Evolutionary conservation across 2,113 vertebrate species (phyloP).

Genomic region (Brachypteracias leptosomus): DNA sequence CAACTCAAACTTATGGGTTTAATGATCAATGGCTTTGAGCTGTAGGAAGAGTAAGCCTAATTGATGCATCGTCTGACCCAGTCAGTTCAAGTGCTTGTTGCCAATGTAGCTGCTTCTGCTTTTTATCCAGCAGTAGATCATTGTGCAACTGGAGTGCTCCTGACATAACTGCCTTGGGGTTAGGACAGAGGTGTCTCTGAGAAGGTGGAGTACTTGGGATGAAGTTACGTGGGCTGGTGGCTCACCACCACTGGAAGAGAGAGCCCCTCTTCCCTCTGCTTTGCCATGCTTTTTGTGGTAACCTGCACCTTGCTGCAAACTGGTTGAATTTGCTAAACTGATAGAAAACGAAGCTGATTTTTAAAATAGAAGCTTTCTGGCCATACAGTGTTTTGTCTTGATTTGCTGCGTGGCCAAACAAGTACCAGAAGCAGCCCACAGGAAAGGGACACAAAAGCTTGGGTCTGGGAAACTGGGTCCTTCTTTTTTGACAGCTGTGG

Average conservation of each 20-base stretch:
- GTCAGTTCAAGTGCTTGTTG: neutral
- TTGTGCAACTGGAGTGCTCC: neutral
- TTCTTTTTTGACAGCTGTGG: neutral
- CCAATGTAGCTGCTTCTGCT: neutral
- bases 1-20: neutral
- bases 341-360: neutral
- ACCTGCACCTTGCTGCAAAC: neutral
- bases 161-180: neutral
- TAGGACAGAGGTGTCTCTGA: neutral
- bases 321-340: neutral
- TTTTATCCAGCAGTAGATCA: neutral
- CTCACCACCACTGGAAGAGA: fast-evolving
- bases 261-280: neutral
- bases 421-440: too few relatives aligned
- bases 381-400: fast-evolving
- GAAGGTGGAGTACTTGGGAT: neutral
- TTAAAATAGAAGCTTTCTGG: neutral
- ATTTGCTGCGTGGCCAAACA: neutral
- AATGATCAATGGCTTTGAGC: neutral
- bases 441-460: neutral
- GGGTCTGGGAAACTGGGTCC: neutral
- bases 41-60: neutral
- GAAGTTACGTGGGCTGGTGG: neutral
- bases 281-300: neutral
- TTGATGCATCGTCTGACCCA: too few relatives aligned